Base-by-base conservation (phyloP, 2,113 vertebrate genomes). In the Crocuta crocuta region DNA sequence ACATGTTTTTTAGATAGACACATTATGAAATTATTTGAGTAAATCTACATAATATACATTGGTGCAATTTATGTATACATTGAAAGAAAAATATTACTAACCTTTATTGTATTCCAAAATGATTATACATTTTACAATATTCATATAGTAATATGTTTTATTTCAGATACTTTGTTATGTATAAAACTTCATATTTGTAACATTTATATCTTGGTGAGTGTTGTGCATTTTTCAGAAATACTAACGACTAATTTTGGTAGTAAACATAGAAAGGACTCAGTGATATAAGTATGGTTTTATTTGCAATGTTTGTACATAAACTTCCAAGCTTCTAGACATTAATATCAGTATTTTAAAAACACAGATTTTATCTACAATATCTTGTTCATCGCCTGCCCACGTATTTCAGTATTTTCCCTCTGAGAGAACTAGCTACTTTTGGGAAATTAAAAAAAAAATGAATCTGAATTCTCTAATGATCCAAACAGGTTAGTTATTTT, bases 401-500 rank as follows among this genome's bases (percentile, higher is more conserved):
- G 1, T 35, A 61, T 76, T 79, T 89, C 21, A 74, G 35, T 58
- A 78, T 63, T 90, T 94, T 87, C 68, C 28, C n/a, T 91, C 33
- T 23, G 6, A 66, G 39, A 21, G 23, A 91, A 7, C 55, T 89
- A 61, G 8, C 1, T 12, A 68, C 33, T 74, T 82, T 89, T 3
- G 11, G 7, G 33, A 96, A 94, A 91, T 16, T 55, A 55, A 55
- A 55, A 55, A 58, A 74, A 88, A 92, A 70, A 2, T 83, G 1
- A 81, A 80, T 87, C n/a, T 79, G 35, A 82, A 65, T 76, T 95
- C 66, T 80, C 48, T 28, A 73, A 24, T 71, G 61, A 58, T 39
- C 50, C 55, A 94, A 94, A 82, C 13, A 45, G 90, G 15, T 90
- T n/a, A 70, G 19, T 82, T 84, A 82, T 85, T 95, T 55, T 79